Evolutionary conservation across 2,113 vertebrate genomes (phyloP).

Genomic region (Mohoua ochrocephala): DNA sequence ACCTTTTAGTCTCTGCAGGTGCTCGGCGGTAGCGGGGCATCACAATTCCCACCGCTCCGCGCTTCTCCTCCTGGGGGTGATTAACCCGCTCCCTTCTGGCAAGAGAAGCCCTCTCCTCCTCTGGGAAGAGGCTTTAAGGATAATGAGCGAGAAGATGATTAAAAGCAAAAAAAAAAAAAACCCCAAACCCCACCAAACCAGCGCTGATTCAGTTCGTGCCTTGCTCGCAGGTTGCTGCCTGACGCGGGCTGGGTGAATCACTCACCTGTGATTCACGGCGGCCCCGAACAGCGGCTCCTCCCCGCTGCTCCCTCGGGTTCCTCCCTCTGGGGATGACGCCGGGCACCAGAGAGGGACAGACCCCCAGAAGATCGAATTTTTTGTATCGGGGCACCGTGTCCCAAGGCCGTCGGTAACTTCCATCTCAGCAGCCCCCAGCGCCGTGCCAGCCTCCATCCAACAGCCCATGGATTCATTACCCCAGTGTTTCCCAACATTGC

Average conservation of each 20-base stretch:
- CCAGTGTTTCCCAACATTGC: not conserved
- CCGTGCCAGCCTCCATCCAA: not conserved
- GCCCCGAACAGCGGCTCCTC: not conserved
- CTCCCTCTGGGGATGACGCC: not conserved
- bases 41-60: accelerated
- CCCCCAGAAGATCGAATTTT: accelerated
- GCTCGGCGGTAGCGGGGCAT: not conserved
- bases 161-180: not conserved
- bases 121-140: not conserved
- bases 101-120: not conserved
- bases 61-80: not conserved
- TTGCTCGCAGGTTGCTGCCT: not conserved
- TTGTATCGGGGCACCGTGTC: accelerated
- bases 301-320: not conserved
- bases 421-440: accelerated
- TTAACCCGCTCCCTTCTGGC: not conserved
- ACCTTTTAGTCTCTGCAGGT: not conserved
- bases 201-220: not conserved
- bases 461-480: not conserved
- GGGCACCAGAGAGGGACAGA: not conserved
- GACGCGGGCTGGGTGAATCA: not conserved
- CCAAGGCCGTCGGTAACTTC: accelerated
- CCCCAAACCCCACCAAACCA: not conserved
- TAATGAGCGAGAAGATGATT: not conserved
- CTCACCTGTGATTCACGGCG: not conserved